Evolutionary conservation across 2,888 invertebrate genomes (phyloP).

Genomic region (Pogonocherus hispidulus): DNA sequence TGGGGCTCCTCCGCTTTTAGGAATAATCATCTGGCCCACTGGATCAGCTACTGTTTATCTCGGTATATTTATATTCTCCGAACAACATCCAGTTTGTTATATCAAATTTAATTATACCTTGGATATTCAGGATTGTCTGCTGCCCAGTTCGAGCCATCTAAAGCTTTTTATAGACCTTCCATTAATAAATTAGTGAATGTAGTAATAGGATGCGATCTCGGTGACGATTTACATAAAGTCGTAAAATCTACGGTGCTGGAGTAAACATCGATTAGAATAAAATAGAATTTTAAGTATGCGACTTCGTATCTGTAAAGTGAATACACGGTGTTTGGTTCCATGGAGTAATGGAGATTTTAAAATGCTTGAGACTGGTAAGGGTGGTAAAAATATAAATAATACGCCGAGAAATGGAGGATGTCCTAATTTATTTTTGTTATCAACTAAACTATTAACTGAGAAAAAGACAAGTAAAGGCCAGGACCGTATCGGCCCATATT

Average conservation of each 20-base stretch:
- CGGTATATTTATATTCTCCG: conserved; percentile 50
- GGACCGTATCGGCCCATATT: no score
- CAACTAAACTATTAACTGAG: no score
- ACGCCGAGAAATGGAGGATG: no score
- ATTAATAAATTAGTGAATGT: conserved; percentile 8
- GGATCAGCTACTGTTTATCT: conserved; percentile 55
- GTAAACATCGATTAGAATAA: background rate
- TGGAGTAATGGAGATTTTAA: no score
- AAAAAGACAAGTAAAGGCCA: no score
- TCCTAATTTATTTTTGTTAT: no score
- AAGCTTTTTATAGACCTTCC: conserved; percentile 11
- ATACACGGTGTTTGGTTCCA: background rate
- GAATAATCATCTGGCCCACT: conserved; percentile 50
- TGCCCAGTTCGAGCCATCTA: background rate
- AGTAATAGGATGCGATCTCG: background rate
- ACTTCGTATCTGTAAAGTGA: background rate
- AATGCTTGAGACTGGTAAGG: no score
- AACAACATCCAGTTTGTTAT: conserved; percentile 51
- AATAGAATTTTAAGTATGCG: background rate
- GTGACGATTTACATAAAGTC: conserved; percentile 13
- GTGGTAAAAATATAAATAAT: no score
- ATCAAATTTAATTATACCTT: conserved; percentile 51
- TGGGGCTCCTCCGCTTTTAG: conserved; percentile 39
- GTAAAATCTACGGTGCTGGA: background rate
- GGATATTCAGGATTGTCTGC: conserved; percentile 37